phyloP scores from a whole-genome alignment of 2,888 invertebrate species.

The Lordiphosa fenestrarum region DNA sequence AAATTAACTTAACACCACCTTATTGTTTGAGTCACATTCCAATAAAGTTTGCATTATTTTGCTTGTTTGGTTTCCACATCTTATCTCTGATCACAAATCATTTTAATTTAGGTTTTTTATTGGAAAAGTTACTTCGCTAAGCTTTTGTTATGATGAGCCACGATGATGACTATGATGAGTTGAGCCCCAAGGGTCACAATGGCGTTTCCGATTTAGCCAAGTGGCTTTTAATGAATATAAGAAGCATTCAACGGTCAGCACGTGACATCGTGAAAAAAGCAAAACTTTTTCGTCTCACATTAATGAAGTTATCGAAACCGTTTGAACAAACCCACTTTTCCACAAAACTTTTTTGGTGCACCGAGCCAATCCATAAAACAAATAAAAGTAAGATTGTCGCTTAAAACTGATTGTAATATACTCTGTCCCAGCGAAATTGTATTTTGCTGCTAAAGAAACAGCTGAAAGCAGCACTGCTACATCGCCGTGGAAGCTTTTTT shows the following conservation, averaged over 20 bases:
- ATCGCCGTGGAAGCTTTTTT: too few relatives aligned
- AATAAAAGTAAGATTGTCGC: slow-evolving; percentile 12
- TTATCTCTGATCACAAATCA: slow-evolving; percentile 35
- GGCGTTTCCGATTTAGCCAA: slow-evolving; percentile 42
- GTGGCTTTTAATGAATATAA: slow-evolving; percentile 68
- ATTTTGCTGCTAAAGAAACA: too few relatives aligned
- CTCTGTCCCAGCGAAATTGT: too few relatives aligned
- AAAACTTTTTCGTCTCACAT: slow-evolving; percentile 26
- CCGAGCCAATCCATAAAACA: slow-evolving; percentile 14
- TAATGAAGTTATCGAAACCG: slow-evolving; percentile 63
- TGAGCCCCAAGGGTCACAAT: slow-evolving; percentile 35
- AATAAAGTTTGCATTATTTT: slow-evolving; percentile 34
- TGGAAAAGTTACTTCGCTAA: slow-evolving; percentile 70
- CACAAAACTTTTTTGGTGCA: slow-evolving; percentile 36
- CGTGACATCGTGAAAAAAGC: slow-evolving; percentile 36
- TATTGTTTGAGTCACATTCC: slow-evolving; percentile 47
- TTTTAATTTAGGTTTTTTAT: slow-evolving; percentile 73
- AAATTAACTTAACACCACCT: slow-evolving; percentile 53
- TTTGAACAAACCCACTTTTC: slow-evolving; percentile 49
- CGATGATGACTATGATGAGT: slow-evolving; percentile 36
- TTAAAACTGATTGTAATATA: too few relatives aligned
- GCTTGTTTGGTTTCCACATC: neutral
- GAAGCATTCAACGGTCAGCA: slow-evolving; percentile 55
- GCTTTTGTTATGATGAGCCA: slow-evolving; percentile 69
- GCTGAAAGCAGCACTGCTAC: too few relatives aligned